Percentiles rank a stretch among this genome's conserved stretches.
phyloP scores from a whole-genome alignment of 2,113 vertebrate species.

The Hemichromis elongatus region DNA sequence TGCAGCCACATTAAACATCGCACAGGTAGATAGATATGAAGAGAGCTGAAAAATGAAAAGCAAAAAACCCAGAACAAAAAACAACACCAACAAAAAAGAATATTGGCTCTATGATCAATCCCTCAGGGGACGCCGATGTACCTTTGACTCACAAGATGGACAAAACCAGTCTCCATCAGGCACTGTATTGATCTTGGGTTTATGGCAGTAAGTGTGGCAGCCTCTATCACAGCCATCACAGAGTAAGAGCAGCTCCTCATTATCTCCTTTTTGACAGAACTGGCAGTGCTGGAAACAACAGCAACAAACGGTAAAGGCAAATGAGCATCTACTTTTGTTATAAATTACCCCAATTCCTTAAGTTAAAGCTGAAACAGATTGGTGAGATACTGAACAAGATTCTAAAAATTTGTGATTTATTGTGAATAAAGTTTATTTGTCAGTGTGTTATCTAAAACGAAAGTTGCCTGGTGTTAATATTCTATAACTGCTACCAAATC shows the following conservation, averaged over 20 bases:
- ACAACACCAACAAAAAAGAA: background rate
- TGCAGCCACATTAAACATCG: background rate
- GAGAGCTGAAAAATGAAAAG: background rate
- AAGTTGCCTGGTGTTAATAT: background rate
- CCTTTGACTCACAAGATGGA: conserved; percentile 91
- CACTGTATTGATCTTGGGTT: conserved; percentile 90
- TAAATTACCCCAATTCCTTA: background rate
- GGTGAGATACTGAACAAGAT: background rate
- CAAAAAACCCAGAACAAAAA: background rate
- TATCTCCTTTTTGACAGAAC: conserved; percentile 91
- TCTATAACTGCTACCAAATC: background rate
- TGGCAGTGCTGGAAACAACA: conserved; percentile 86
- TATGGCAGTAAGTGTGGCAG: conserved; percentile 95
- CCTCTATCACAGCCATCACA: conserved; percentile 96
- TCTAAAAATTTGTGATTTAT: background rate
- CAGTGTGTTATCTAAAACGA: background rate
- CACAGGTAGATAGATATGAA: background rate
- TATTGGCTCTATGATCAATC: background rate
- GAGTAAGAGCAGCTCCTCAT: conserved; percentile 91
- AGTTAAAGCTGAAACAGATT: background rate
- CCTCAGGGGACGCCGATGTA: conserved; percentile 36
- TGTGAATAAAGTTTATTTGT: background rate
- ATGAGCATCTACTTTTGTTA: background rate
- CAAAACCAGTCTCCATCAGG: conserved; percentile 97
- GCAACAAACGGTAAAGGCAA: background rate